These are phyloP conservation scores for Aegypius monachus DNA, from an alignment of 2,113 vertebrate genomes.

Conservation along the genomic window DNA sequence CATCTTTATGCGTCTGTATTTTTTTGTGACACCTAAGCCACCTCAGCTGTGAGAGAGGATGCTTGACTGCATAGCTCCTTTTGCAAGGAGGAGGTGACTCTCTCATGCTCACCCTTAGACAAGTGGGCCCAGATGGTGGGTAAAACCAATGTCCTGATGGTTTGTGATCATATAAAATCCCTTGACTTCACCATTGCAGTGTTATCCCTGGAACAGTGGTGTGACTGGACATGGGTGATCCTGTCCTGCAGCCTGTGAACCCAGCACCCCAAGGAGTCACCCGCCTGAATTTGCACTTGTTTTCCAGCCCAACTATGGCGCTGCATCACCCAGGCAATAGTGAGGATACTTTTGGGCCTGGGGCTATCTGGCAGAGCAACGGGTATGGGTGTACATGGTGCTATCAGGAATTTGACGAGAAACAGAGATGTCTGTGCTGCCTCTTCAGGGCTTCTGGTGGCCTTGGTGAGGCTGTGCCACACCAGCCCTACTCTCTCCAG, in stretches of 20 bases:
- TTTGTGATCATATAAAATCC: not conserved
- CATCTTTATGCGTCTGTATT: not conserved
- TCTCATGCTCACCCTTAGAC: not conserved
- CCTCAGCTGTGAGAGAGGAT: not conserved
- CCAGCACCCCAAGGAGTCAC: not conserved
- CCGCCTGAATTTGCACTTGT: not conserved
- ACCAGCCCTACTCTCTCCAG: not conserved
- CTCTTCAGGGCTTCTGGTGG: not conserved
- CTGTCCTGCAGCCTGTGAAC: not conserved
- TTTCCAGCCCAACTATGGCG: not conserved
- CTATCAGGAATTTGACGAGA: not conserved
- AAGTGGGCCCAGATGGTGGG: accelerated
- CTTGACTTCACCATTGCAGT: not conserved
- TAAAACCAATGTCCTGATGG: not conserved
- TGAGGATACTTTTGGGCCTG: not conserved
- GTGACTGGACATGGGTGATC: not conserved
- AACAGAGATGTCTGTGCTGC: not conserved
- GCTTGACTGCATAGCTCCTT: not conserved
- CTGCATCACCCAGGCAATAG: not conserved
- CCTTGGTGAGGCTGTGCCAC: not conserved
- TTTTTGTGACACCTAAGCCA: not conserved
- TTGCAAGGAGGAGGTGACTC: not conserved
- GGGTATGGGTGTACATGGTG: not conserved
- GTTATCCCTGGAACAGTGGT: not conserved
- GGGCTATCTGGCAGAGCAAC: not conserved